These are phyloP conservation scores for Drosophila lutescens DNA, from an alignment of 2,888 invertebrate genomes.

Conservation along the genomic window DNA sequence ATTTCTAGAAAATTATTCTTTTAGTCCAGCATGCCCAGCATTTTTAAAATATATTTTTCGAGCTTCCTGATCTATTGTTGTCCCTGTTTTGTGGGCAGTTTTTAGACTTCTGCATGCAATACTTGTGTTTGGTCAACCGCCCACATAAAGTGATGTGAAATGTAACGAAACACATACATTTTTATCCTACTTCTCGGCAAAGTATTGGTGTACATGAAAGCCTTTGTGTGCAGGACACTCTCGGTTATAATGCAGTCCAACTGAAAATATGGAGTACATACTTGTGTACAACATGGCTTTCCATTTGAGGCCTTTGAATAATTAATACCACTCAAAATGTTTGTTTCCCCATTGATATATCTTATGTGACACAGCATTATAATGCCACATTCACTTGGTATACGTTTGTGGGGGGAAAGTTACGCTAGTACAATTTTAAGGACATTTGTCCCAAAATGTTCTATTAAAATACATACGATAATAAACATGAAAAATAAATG, in stretches of 20 bases:
- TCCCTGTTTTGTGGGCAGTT: slow-evolving; percentile 10
- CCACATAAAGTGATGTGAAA: slow-evolving; percentile 25
- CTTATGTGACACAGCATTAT: slow-evolving; percentile 40
- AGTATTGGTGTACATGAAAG: background rate
- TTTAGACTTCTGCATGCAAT: slow-evolving; percentile 61
- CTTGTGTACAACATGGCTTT: slow-evolving; percentile 76
- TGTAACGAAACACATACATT: slow-evolving; percentile 52
- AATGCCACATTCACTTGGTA: slow-evolving; percentile 3
- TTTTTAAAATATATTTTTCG: background rate
- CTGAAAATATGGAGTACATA: slow-evolving; percentile 75
- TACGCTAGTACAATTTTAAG: background rate
- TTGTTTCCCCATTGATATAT: slow-evolving; percentile 57
- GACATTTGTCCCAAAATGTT: background rate
- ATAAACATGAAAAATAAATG: too few relatives aligned
- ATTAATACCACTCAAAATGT: slow-evolving; percentile 76
- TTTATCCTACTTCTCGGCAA: slow-evolving; percentile 3
- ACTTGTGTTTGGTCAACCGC: slow-evolving; percentile 44
- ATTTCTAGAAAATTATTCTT: too few relatives aligned
- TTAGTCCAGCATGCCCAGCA: slow-evolving; percentile 1
- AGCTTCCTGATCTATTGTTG: slow-evolving; percentile 42
- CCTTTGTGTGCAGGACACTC: slow-evolving; percentile 24
- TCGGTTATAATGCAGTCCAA: slow-evolving; percentile 65
- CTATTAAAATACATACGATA: background rate
- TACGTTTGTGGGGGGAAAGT: background rate
- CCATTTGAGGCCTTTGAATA: slow-evolving; percentile 76